These are phyloP conservation scores for Triplophysa bombifrons DNA, from an alignment of 2,797 vertebrate species.

Conservation along the genomic window DNA sequence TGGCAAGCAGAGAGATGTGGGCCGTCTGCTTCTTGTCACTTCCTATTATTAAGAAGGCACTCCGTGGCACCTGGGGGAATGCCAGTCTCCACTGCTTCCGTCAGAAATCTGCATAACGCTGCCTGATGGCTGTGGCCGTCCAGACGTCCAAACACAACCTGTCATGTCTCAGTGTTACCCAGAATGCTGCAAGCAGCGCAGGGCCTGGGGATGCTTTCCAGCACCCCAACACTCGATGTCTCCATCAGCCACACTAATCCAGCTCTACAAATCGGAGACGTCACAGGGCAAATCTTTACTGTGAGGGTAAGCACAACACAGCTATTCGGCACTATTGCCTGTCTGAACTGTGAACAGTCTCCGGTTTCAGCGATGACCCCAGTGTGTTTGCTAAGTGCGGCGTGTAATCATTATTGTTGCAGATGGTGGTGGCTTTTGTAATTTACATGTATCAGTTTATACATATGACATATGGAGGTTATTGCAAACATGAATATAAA, in stretches of 20 bases:
- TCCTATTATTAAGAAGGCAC: slow-evolving; percentile 80
- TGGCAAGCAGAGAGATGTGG: slow-evolving; percentile 79
- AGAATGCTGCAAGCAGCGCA: slow-evolving; percentile 20
- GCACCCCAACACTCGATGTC: slow-evolving; percentile 12
- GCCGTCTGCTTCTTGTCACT: slow-evolving; percentile 85
- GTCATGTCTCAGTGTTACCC: slow-evolving; percentile 45
- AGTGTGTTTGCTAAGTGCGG: background rate
- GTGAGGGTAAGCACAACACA: slow-evolving; percentile 31
- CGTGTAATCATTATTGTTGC: background rate
- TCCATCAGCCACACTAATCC: slow-evolving; percentile 45
- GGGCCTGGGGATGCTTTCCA: slow-evolving; percentile 26
- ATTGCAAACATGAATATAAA: no score
- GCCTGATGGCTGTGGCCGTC: slow-evolving; percentile 71
- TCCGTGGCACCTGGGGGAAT: slow-evolving; percentile 82
- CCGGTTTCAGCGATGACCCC: background rate
- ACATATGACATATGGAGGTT: background rate
- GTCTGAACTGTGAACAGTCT: background rate
- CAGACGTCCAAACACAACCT: slow-evolving; percentile 64
- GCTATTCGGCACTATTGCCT: background rate
- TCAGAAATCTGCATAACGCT: slow-evolving; percentile 78
- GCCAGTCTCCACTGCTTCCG: slow-evolving; percentile 70
- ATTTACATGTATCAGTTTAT: background rate
- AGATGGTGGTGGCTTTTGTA: background rate
- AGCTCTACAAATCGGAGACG: slow-evolving; percentile 39
- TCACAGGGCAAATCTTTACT: slow-evolving; percentile 29